Percentiles rank a stretch among this genome's conserved stretches.
Conservation (phyloP, 2,797 vertebrate species). For the Cyprinodon diabolis region DNA sequence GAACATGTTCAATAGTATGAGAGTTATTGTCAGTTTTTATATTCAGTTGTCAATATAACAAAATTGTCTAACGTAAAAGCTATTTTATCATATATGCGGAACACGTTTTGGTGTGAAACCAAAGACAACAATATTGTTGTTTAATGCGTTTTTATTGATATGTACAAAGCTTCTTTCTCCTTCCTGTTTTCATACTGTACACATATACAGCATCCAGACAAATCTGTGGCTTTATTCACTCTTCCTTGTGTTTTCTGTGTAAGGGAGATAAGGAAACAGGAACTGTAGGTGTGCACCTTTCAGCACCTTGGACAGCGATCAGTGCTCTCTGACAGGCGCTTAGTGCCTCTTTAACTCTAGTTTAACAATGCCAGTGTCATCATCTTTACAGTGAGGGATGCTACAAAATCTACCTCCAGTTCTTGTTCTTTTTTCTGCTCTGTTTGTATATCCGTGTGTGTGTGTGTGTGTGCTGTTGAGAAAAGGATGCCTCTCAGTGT, state of each 20-base stretch:
- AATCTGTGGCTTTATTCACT: conserved; percentile 27
- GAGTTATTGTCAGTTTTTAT: neutral
- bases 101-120: neutral
- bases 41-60: neutral
- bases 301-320: conserved; percentile 65
- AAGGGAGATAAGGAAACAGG: neutral
- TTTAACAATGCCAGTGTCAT: conserved; percentile 29
- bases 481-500: conserved; percentile 16
- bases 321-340: conserved; percentile 32
- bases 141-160: conserved; percentile 8
- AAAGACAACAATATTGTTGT: neutral
- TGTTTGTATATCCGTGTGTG: conserved; percentile 2
- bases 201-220: neutral
- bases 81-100: neutral
- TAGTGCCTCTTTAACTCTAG: conserved; percentile 19
- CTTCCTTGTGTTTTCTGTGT: conserved; percentile 13
- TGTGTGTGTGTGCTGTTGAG: neutral
- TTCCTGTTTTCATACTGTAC: neutral
- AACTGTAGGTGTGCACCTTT: conserved; percentile 23
- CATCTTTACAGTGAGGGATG: conserved; percentile 12
- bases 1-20: neutral
- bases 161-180: neutral
- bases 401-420: neutral
- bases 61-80: neutral
- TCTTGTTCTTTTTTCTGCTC: neutral